Conservation (phyloP, 2,797 vertebrate species). For the Limnodromus scolopaceus region DNA sequence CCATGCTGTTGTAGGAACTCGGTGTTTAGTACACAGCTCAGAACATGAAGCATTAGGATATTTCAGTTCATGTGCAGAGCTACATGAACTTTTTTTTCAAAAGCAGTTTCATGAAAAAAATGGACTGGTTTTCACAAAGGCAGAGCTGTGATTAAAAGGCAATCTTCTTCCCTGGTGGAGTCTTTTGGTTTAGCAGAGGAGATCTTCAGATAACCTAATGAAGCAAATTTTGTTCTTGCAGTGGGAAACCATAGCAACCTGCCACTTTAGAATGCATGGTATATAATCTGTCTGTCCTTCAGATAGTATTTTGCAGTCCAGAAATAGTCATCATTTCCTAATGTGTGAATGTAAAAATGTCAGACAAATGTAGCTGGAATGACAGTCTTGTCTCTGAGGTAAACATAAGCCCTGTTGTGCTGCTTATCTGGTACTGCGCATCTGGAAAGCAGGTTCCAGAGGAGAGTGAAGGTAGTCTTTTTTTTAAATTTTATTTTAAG, state of each 20-base stretch:
- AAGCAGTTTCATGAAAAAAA: background rate
- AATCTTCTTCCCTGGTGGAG: background rate
- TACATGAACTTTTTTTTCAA: background rate
- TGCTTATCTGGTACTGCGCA: background rate
- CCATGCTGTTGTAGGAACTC: background rate
- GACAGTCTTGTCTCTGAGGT: slow-evolving; percentile 1
- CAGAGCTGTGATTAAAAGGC: slow-evolving; percentile 31
- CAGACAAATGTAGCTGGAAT: slow-evolving; percentile 26
- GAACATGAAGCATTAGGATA: background rate
- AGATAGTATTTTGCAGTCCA: slow-evolving; percentile 64
- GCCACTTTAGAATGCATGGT: slow-evolving; percentile 56
- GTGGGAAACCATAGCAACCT: slow-evolving; percentile 78
- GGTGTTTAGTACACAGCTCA: background rate
- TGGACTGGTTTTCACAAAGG: background rate
- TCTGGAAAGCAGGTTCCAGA: background rate
- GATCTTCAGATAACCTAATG: slow-evolving; percentile 57
- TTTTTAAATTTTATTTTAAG: background rate
- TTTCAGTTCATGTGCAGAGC: background rate
- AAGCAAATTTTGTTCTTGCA: slow-evolving; percentile 54
- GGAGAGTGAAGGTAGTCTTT: background rate
- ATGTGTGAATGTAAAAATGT: slow-evolving; percentile 62
- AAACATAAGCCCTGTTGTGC: background rate
- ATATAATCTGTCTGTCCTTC: slow-evolving; percentile 75
- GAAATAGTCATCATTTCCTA: slow-evolving; percentile 68
- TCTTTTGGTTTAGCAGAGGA: slow-evolving; percentile 19